These are phyloP conservation scores for Belgica antarctica DNA, from an alignment of 2,888 invertebrate genomes.

Conservation along the genomic window DNA sequence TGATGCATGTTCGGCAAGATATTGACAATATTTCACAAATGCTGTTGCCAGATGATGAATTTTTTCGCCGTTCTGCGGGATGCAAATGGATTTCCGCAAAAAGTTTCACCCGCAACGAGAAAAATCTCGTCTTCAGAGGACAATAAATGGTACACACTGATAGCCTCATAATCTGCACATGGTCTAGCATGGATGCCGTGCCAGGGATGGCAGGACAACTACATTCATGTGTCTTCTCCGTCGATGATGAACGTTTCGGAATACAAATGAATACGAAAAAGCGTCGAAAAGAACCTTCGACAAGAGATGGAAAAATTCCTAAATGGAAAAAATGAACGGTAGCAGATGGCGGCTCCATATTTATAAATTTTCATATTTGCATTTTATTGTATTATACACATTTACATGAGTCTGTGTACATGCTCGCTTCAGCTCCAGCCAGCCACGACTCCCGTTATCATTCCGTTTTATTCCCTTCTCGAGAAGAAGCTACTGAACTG, in stretches of 20 bases:
- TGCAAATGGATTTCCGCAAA: background rate
- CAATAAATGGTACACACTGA: slow-evolving; percentile 43
- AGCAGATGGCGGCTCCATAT: slow-evolving; percentile 43
- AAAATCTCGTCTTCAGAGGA: slow-evolving; percentile 32
- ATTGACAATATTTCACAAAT: slow-evolving; percentile 43
- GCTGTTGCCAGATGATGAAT: slow-evolving; percentile 41
- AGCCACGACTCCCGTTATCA: slow-evolving; percentile 7
- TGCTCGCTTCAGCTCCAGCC: background rate
- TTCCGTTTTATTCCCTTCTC: background rate
- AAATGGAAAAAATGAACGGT: slow-evolving; percentile 23
- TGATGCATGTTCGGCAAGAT: slow-evolving; percentile 43
- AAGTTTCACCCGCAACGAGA: too few relatives aligned
- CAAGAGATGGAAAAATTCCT: background rate
- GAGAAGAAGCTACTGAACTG: too few relatives aligned
- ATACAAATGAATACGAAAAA: slow-evolving; percentile 44
- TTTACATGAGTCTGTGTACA: slow-evolving; percentile 36
- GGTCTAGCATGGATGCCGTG: too few relatives aligned
- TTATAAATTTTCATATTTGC: slow-evolving; percentile 44
- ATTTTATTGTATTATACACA: slow-evolving; percentile 43
- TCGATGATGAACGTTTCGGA: slow-evolving; percentile 44
- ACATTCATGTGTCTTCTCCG: slow-evolving; percentile 16
- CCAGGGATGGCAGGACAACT: too few relatives aligned
- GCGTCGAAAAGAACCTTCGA: background rate
- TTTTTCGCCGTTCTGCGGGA: background rate
- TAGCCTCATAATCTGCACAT: slow-evolving; percentile 44